Evolutionary conservation across 92 coral and sea anemone species (phyloP), one percentile per base, ranked within the genome.

Genomic region (Zoanthus gigantus): DNA sequence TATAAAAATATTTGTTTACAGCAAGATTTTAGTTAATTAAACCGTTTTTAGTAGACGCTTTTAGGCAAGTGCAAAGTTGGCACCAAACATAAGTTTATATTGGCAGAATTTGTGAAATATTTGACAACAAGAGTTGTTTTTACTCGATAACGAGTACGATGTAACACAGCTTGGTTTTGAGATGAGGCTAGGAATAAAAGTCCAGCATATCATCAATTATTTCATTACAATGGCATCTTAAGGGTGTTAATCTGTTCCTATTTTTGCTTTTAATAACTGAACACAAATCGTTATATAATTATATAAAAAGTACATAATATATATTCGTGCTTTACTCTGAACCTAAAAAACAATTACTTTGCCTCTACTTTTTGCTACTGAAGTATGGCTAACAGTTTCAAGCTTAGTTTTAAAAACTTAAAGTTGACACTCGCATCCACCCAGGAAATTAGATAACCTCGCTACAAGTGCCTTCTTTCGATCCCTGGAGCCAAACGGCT

Each of bases 381-480:
- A 71, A 71, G 76, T 15, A 6, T 71, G 47, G 76, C 46, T 11
- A 71, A 47, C 46, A 71, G 31, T 7, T 71, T 34, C n/a, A n/a
- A n/a, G n/a, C n/a, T n/a, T n/a, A n/a, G n/a, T n/a, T n/a, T n/a
- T 71, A 46, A 71, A 71, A 71, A 16, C 23, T 58, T 71, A 14
- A 71, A 71, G 15, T 72, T 72, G 28, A 72, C 76, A 4, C 50
- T 72, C 76, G 47, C 76, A 37, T 72, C 76, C 76, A 18, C 13
- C 76, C 53, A 72, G 76, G 76, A 72, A 42, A 72, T 44, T 1
- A 29, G 76, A 42, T 72, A 72, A 72, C 12, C 53, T 72, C 76
- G 76, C 76, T 72, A 72, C 76, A 42, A 61, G 68, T 17, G 68
- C 17, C 17, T 61, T 61, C 68, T 61, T 61, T 61, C 68, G 28